Percentiles rank a stretch among this genome's conserved stretches.
Evolutionary conservation across 2,888 invertebrate genomes (phyloP).

Genomic region (Diadegma fenestrale): DNA sequence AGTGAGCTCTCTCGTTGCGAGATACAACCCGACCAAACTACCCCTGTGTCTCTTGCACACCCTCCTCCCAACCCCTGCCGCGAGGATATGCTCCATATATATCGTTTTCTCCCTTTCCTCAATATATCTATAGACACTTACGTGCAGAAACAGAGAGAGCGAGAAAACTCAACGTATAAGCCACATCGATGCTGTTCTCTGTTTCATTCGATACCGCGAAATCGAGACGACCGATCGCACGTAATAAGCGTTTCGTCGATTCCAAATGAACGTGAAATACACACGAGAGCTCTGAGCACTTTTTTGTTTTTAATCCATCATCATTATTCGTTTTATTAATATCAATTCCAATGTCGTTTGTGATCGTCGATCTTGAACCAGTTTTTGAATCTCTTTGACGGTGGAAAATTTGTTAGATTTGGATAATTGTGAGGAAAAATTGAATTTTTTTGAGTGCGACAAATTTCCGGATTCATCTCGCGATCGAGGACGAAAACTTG

Average conservation of each 20-base stretch:
- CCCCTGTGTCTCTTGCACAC: conserved; percentile 52
- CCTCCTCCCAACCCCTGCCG: conserved; percentile 62
- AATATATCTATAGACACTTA: background rate
- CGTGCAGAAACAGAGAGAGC: background rate
- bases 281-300: conserved; percentile 23
- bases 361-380: background rate
- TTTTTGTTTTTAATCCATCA: background rate
- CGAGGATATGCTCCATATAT: conserved; percentile 34
- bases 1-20: conserved; percentile 77
- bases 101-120: background rate
- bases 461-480: background rate
- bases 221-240: conserved; percentile 68
- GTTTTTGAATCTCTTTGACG: background rate
- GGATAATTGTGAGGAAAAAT: too few species aligned
- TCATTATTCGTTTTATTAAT: background rate
- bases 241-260: conserved; percentile 77
- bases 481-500: background rate
- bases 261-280: conserved; percentile 75
- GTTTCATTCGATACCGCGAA: conserved; percentile 71
- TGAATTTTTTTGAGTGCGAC: too few species aligned
- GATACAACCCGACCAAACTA: conserved; percentile 72
- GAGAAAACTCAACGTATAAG: background rate
- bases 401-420: too few species aligned
- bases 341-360: background rate
- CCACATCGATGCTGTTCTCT: conserved; percentile 57